Evolutionary conservation across 2,888 invertebrate species (phyloP).

Genomic region (Celastrina argiolus): DNA sequence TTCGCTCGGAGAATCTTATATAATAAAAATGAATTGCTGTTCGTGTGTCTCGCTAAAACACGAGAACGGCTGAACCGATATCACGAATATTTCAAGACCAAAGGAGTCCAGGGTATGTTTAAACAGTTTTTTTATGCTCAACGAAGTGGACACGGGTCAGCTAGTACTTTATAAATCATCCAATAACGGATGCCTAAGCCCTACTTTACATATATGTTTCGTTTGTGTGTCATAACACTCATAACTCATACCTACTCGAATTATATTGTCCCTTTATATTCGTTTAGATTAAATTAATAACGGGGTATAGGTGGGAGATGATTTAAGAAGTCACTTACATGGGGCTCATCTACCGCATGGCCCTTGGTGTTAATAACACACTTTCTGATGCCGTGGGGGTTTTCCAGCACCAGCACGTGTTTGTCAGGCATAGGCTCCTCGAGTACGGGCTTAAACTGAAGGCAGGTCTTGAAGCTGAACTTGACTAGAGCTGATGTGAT

Average conservation of each 20-base stretch:
- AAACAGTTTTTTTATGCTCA: too few species aligned
- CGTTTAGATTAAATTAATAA: background rate
- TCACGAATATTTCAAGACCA: too few species aligned
- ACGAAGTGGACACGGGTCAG: too few species aligned
- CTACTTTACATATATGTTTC: too few species aligned
- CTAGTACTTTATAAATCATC: too few species aligned
- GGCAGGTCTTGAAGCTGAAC: conserved; percentile 55
- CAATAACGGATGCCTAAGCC: too few species aligned
- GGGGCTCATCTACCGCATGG: conserved; percentile 46
- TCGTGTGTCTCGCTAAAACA: too few species aligned
- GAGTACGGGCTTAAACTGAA: conserved; percentile 58
- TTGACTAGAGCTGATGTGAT: conserved; percentile 49
- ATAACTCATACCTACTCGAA: background rate
- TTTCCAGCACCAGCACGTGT: conserved; percentile 55
- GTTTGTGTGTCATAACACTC: too few species aligned
- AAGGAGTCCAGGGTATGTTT: too few species aligned
- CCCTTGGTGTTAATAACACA: conserved; percentile 44
- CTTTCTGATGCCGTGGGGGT: conserved; percentile 47
- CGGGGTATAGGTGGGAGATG: background rate
- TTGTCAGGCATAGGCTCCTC: conserved; percentile 36
- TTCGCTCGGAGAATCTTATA: too few species aligned
- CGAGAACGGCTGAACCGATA: too few species aligned
- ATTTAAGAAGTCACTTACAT: conserved; percentile 45
- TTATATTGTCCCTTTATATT: background rate
- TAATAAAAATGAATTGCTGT: too few species aligned